Percentiles rank a stretch among this genome's conserved stretches.
Conservation (phyloP, 1,140 invertebrate species). For the Yoshiicerus persimilis region DNA sequence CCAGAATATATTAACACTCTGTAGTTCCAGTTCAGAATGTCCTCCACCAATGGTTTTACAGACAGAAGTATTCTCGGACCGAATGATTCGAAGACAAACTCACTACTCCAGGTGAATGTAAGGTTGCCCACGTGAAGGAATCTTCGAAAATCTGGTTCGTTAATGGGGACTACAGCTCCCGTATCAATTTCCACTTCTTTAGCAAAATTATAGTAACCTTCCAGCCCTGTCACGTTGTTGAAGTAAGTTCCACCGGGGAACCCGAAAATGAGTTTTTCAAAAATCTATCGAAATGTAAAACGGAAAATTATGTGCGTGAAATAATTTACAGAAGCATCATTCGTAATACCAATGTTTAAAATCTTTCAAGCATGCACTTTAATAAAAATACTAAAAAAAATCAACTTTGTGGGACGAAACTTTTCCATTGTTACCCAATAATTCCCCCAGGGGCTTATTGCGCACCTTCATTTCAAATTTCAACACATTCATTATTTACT, state of each 20-base stretch:
- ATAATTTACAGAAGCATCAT: too few relatives aligned
- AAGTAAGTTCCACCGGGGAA: neutral
- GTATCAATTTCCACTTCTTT: neutral
- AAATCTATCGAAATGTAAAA: neutral
- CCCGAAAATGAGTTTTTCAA: neutral
- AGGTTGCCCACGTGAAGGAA: slow-evolving; percentile 33
- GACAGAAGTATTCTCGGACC: slow-evolving; percentile 24
- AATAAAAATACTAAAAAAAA: too few relatives aligned
- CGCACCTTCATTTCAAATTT: too few relatives aligned
- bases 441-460: too few relatives aligned
- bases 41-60: slow-evolving; percentile 52
- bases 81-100: slow-evolving; percentile 16
- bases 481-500: too few relatives aligned
- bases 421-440: too few relatives aligned
- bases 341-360: too few relatives aligned
- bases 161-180: neutral
- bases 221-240: neutral
- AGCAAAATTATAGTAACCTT: neutral
- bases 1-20: slow-evolving; percentile 53
- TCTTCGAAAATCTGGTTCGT: neutral
- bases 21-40: slow-evolving; percentile 52
- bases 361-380: too few relatives aligned
- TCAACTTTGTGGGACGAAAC: too few relatives aligned
- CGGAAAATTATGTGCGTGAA: too few relatives aligned
- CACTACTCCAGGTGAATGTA: slow-evolving; percentile 15